These are phyloP conservation scores for Balaeniceps rex DNA, from an alignment of 2,113 vertebrate species.

Conservation along the genomic window DNA sequence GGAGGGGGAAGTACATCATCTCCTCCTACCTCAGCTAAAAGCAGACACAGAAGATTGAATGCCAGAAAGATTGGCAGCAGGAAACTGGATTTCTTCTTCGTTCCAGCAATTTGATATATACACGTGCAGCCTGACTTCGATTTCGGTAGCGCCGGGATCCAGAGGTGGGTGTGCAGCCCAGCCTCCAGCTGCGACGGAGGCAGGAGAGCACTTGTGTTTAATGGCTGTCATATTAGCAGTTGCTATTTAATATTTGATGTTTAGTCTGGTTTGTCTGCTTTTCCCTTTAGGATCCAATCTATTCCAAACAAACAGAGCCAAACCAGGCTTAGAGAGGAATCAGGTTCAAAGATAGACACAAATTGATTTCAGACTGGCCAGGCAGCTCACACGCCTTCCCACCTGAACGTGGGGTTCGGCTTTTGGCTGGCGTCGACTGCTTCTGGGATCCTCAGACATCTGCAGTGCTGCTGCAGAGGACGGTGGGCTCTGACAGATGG, in stretches of 20 bases:
- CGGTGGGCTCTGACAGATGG: not conserved
- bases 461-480: not conserved
- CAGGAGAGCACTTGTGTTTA: not conserved
- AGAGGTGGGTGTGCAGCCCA: not conserved
- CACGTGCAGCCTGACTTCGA: not conserved
- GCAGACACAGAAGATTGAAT: not conserved
- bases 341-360: not conserved
- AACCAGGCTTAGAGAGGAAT: not conserved
- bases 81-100: not conserved
- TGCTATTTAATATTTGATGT: constrained; percentile 51
- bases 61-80: constrained; percentile 18
- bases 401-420: not conserved
- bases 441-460: not conserved
- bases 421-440: not conserved
- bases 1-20: rapidly evolving
- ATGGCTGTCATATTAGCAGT: constrained; percentile 47
- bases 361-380: constrained; percentile 25
- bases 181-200: constrained; percentile 14
- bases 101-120: not conserved
- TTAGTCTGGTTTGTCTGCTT: constrained; percentile 53
- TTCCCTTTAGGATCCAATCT: constrained; percentile 16
- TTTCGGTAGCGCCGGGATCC: not conserved
- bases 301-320: constrained; percentile 25
- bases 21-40: not conserved
- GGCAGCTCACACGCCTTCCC: not conserved